Percentiles rank a stretch among this genome's conserved stretches.
Evolutionary conservation across 2,113 vertebrate genomes (phyloP).

Genomic region (Hiodon alosoides): DNA sequence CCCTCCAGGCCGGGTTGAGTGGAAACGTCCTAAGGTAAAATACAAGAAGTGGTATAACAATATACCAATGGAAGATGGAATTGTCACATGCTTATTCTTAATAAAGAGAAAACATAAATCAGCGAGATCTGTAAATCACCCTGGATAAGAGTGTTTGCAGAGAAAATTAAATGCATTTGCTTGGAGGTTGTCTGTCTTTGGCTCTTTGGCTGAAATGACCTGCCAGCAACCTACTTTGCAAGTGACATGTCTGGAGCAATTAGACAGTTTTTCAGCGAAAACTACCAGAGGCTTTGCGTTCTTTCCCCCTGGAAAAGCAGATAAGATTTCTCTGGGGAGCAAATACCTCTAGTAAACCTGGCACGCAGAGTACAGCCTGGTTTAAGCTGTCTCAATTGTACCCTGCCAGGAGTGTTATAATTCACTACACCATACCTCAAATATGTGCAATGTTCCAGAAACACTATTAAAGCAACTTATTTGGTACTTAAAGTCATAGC

Average conservation of each 20-base stretch:
- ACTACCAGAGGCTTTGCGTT: not conserved
- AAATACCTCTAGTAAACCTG: not conserved
- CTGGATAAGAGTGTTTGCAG: not conserved
- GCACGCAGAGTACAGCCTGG: not conserved
- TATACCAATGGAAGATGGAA: not conserved
- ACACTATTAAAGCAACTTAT: no score
- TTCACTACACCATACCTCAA: not conserved
- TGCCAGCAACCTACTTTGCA: not conserved
- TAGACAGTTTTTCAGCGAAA: not conserved
- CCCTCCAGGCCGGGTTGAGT: conserved; percentile 65
- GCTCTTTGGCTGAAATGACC: not conserved
- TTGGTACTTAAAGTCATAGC: no score
- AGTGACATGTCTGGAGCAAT: not conserved
- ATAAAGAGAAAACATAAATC: no score
- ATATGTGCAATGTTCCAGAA: no score
- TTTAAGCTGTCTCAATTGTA: not conserved
- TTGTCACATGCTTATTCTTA: no score
- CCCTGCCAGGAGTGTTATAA: not conserved
- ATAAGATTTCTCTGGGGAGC: conserved; percentile 1
- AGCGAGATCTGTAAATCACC: no score
- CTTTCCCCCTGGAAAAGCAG: not conserved
- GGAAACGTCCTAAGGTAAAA: conserved; percentile 85
- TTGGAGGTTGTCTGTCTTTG: not conserved
- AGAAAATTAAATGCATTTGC: not conserved
- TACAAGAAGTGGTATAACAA: not conserved